Conservation (phyloP, 2,797 vertebrate species). For the Pseudomugil tenellus region DNA sequence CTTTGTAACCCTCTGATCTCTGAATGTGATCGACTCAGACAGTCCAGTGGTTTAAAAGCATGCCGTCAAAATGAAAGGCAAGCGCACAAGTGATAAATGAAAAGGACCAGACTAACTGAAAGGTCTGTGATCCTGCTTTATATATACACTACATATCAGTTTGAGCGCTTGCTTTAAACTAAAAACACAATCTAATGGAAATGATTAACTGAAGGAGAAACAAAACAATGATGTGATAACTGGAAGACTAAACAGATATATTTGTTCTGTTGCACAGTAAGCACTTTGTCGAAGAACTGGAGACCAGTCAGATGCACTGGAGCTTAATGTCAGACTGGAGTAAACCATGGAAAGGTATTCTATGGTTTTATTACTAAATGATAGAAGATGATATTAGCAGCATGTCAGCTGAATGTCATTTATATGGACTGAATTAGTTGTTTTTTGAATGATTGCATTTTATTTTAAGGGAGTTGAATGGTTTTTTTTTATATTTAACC, state of each 20-base stretch:
- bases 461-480: neutral
- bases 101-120: constrained; percentile 86
- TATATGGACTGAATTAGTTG: neutral
- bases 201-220: neutral
- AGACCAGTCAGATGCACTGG: neutral
- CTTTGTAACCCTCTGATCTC: constrained; percentile 77
- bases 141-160: neutral
- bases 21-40: constrained; percentile 82
- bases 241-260: neutral
- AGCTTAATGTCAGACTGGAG: neutral
- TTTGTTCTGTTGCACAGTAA: constrained; percentile 14
- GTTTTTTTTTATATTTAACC: constrained; percentile 9
- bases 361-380: neutral
- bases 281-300: too few relatives aligned
- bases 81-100: constrained; percentile 79
- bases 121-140: constrained; percentile 72
- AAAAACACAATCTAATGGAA: neutral
- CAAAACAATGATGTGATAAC: neutral
- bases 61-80: neutral
- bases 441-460: neutral
- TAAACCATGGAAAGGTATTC: constrained; percentile 79
- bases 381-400: neutral
- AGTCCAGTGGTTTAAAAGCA: constrained; percentile 76
- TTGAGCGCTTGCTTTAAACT: neutral
- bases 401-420: neutral